phyloP scores from a whole-genome alignment of 2,888 invertebrate species.

The Lepidochitona cinerea region DNA sequence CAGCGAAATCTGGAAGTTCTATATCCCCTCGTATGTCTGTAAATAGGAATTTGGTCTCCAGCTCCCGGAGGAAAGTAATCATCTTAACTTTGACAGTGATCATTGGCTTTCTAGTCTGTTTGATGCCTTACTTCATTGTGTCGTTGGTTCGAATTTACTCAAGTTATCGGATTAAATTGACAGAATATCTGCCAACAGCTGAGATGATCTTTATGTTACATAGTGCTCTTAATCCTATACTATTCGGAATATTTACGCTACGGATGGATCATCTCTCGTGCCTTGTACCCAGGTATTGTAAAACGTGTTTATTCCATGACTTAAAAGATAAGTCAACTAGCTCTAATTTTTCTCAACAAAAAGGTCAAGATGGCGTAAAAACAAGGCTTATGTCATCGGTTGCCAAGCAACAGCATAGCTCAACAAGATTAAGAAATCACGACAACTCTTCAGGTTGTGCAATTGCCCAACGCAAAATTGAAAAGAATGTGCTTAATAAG shows the following conservation, averaged over 20 bases:
- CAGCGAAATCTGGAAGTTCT: background rate
- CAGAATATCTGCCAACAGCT: conserved; percentile 47
- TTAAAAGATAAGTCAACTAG: background rate
- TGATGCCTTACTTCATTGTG: conserved; percentile 72
- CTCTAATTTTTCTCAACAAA: background rate
- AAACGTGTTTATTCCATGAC: background rate
- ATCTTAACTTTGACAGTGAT: conserved; percentile 72
- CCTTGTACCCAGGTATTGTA: background rate
- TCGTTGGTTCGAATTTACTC: conserved; percentile 69
- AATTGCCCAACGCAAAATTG: background rate
- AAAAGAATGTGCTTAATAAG: background rate
- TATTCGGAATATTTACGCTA: conserved; percentile 70
- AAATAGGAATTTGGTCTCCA: conserved; percentile 57
- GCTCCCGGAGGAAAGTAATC: conserved; percentile 70
- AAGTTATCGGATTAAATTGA: conserved; percentile 56
- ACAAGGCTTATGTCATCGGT: background rate
- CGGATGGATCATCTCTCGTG: background rate
- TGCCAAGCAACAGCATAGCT: background rate
- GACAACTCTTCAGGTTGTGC: background rate
- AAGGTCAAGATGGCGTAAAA: background rate
- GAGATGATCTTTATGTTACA: conserved; percentile 66
- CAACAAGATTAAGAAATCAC: background rate
- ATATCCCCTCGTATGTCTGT: conserved; percentile 54
- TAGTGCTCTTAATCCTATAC: conserved; percentile 71
- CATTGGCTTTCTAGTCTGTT: conserved; percentile 70